These are phyloP conservation scores for Amphilophus citrinellus DNA, from an alignment of 2,113 vertebrate species.

Conservation along the genomic window DNA sequence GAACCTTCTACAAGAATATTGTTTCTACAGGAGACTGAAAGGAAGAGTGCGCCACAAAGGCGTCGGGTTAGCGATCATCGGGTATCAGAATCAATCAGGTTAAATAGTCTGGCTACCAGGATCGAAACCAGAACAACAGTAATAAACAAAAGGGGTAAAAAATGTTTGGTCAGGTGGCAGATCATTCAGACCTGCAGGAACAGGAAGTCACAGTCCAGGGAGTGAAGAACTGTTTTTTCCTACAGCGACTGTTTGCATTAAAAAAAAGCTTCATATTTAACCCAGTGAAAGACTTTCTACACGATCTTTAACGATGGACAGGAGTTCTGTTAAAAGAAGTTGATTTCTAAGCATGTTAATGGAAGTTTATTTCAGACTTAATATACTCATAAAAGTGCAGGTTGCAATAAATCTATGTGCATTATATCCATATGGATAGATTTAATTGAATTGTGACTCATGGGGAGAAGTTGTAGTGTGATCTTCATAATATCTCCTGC, in stretches of 20 bases:
- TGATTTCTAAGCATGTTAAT: neutral
- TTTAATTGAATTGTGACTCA: neutral
- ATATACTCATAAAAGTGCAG: neutral
- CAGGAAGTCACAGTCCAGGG: too few species aligned
- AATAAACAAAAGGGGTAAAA: neutral
- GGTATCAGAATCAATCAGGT: too few species aligned
- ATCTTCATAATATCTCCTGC: neutral
- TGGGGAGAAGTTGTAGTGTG: neutral
- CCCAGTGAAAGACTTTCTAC: neutral
- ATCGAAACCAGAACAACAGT: fast-evolving
- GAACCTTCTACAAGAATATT: neutral
- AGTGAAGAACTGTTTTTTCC: neutral
- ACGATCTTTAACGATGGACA: neutral
- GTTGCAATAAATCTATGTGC: neutral
- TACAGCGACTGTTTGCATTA: too few species aligned
- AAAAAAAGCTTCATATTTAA: neutral
- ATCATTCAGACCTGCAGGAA: neutral
- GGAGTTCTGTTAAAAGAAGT: too few species aligned
- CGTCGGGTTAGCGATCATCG: too few species aligned
- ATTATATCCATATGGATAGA: fast-evolving
- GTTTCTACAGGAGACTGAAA: neutral
- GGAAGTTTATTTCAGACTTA: neutral
- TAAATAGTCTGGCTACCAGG: too few species aligned
- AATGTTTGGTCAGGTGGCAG: neutral
- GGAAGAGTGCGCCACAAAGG: too few species aligned